phyloP scores from a whole-genome alignment of 2,888 invertebrate species.

The Aphidoletes aphidimyza region DNA sequence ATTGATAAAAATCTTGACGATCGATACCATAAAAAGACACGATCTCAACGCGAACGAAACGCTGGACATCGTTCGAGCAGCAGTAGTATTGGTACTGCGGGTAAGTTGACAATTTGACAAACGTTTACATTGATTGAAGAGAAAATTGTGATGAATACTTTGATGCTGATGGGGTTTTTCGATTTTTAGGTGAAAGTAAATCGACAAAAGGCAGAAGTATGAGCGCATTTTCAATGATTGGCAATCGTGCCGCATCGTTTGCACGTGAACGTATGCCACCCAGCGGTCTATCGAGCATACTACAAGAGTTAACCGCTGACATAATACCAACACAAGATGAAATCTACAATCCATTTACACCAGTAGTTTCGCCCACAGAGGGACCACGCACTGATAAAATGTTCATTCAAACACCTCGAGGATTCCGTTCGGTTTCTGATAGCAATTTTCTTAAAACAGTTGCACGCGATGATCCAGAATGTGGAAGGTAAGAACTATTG shows the following conservation, averaged over 20 bases:
- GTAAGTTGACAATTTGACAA: neutral
- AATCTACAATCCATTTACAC: conserved; percentile 67
- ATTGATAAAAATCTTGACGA: conserved; percentile 66
- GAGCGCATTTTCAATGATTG: conserved; percentile 16
- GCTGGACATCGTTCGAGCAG: conserved; percentile 58
- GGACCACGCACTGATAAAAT: conserved; percentile 67
- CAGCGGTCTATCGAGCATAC: conserved; percentile 64
- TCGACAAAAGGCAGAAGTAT: neutral
- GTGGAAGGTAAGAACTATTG: conserved; percentile 58
- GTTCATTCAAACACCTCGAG: conserved; percentile 67
- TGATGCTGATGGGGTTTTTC: no score
- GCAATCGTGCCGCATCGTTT: neutral
- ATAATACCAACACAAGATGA: conserved; percentile 66
- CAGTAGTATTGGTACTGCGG: neutral
- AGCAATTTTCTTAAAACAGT: conserved; percentile 66
- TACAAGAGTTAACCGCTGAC: conserved; percentile 67
- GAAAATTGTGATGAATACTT: no score
- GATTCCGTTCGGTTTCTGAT: conserved; percentile 66
- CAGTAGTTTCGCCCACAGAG: conserved; percentile 67
- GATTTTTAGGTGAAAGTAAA: neutral
- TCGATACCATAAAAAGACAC: conserved; percentile 66
- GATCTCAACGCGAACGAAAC: conserved; percentile 66
- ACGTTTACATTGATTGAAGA: no score
- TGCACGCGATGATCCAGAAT: conserved; percentile 61
- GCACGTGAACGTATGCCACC: conserved; percentile 48